These are phyloP conservation scores for Neelides sp. DNA, from an alignment of 1,140 invertebrate species.

Conservation along the genomic window DNA sequence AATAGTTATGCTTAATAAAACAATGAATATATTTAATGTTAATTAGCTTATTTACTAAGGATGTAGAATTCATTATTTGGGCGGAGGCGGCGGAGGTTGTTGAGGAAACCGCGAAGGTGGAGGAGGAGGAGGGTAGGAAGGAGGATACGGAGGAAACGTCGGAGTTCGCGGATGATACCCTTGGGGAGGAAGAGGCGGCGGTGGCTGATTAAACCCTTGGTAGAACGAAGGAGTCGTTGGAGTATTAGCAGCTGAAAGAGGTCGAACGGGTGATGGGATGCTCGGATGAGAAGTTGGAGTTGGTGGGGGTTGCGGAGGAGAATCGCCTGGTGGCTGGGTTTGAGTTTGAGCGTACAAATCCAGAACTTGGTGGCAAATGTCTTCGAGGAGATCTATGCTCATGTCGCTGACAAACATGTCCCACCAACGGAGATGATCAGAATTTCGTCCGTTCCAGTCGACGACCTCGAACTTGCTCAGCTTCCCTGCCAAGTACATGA, in stretches of 20 bases:
- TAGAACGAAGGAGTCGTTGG: background rate
- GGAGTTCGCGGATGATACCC: slow-evolving; percentile 1
- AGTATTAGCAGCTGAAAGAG: background rate
- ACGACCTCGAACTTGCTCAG: slow-evolving; percentile 87
- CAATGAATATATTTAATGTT: no score
- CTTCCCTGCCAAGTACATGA: slow-evolving; percentile 93
- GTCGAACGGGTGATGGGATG: background rate
- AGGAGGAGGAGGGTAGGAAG: slow-evolving; percentile 2
- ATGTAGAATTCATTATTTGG: slow-evolving; percentile 13
- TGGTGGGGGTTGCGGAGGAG: slow-evolving; percentile 45
- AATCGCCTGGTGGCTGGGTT: slow-evolving; percentile 47
- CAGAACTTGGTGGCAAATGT: slow-evolving; percentile 83
- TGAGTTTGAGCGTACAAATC: slow-evolving; percentile 67
- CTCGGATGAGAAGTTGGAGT: background rate
- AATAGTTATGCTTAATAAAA: no score
- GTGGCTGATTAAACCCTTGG: background rate
- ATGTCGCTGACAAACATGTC: slow-evolving; percentile 94
- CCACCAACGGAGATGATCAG: slow-evolving; percentile 87
- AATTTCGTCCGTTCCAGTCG: slow-evolving; percentile 74
- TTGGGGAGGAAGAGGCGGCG: slow-evolving; percentile 2
- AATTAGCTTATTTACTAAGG: no score
- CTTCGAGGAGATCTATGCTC: slow-evolving; percentile 86
- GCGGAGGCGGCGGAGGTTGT: slow-evolving; percentile 15
- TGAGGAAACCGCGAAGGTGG: background rate
- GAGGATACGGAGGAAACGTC: slow-evolving; percentile 3